phyloP scores from a whole-genome alignment of 2,113 vertebrate genomes.

The Galbula dea region DNA sequence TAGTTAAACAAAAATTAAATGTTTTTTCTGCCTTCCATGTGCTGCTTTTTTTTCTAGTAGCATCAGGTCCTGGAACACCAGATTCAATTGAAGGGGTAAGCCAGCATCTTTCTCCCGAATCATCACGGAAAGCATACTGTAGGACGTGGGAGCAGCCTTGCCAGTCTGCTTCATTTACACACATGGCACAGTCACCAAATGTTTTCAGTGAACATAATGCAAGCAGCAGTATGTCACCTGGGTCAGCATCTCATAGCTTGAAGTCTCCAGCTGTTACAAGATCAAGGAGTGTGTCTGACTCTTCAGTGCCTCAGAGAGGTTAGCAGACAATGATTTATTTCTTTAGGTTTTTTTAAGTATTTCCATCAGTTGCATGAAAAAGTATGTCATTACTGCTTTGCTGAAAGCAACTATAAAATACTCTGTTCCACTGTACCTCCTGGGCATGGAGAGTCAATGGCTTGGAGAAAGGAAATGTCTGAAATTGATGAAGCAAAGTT shows the following conservation, averaged over 20 bases:
- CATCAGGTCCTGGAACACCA: conserved; percentile 92
- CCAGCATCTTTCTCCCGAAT: conserved; percentile 94
- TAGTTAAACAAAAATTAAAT: neutral
- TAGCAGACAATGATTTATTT: neutral
- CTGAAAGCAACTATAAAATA: neutral
- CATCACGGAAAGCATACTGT: conserved; percentile 91
- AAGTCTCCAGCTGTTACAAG: conserved; percentile 89
- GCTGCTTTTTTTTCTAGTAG: conserved; percentile 57
- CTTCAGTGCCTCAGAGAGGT: conserved; percentile 93
- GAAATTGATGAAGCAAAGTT: neutral
- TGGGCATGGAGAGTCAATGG: neutral
- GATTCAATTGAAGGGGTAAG: conserved; percentile 90
- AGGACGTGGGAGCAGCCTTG: conserved; percentile 91
- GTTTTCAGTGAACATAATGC: conserved; percentile 85
- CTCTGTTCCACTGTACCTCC: neutral
- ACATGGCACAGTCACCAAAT: conserved; percentile 84
- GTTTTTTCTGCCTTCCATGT: neutral
- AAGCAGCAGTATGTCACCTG: conserved; percentile 84
- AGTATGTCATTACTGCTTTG: neutral
- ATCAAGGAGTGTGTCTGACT: conserved; percentile 92
- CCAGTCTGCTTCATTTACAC: conserved; percentile 79
- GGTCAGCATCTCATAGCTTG: conserved; percentile 80
- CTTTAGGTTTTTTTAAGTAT: neutral
- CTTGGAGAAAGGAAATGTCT: neutral
- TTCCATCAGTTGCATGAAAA: neutral